Conservation (phyloP, 2,797 vertebrate genomes). For the Limnodromus scolopaceus region DNA sequence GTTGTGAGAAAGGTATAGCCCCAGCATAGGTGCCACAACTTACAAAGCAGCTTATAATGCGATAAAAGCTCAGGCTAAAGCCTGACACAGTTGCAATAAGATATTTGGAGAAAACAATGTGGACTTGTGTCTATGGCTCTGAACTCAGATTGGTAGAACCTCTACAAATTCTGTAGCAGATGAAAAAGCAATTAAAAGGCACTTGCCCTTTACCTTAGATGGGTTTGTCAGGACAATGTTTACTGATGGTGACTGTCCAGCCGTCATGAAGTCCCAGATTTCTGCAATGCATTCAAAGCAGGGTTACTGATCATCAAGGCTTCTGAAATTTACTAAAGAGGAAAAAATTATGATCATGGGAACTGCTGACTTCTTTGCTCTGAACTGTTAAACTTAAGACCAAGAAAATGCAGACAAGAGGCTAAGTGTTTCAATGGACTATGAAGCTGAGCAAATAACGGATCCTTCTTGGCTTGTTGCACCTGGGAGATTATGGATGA, state of each 20-base stretch:
- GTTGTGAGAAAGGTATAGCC: constrained; percentile 77
- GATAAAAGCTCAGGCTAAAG: constrained; percentile 81
- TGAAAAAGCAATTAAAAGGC: constrained; percentile 73
- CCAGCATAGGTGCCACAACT: constrained; percentile 76
- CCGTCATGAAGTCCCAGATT: constrained; percentile 77
- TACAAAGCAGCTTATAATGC: constrained; percentile 83
- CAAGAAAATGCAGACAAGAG: constrained; percentile 13
- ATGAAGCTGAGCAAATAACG: constrained; percentile 67
- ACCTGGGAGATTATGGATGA: constrained; percentile 79
- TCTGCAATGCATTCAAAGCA: constrained; percentile 75
- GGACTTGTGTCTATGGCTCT: constrained; percentile 79
- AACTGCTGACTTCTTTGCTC: constrained; percentile 86
- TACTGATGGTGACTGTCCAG: constrained; percentile 84
- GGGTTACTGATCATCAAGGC: constrained; percentile 64
- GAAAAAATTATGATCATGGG: constrained; percentile 78
- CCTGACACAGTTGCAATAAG: constrained; percentile 83
- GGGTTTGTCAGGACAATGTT: constrained; percentile 87
- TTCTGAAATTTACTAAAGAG: constrained; percentile 80
- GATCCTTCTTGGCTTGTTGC: constrained; percentile 82
- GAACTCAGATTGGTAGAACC: constrained; percentile 82
- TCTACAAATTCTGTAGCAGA: constrained; percentile 68
- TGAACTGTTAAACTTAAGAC: constrained; percentile 85
- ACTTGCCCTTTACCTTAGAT: constrained; percentile 78
- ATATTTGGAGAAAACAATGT: constrained; percentile 74
- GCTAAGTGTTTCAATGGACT: constrained; percentile 67